Base-by-base conservation (phyloP, 2,888 invertebrate species). In the Drosophila austrosaltans region DNA sequence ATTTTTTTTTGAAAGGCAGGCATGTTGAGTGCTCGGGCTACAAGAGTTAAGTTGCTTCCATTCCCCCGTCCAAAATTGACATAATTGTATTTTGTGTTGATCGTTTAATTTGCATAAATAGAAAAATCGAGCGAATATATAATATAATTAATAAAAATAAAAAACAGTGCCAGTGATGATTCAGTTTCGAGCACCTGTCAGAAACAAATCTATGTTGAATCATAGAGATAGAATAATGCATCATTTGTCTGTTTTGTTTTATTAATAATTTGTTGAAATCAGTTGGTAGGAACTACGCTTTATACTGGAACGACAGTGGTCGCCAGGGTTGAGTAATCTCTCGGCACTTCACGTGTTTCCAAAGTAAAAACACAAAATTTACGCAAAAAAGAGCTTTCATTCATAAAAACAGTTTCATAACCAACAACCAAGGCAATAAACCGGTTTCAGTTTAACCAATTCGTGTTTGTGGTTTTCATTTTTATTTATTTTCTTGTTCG, bases 391-490 rank as follows among this genome's bases (percentile, higher is more conserved):
- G 48, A 48, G 25, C 20, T 73, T 87, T 72, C 83, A 83, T 83
- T 83, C 83, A 83, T 83, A 82, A 81, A 80, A 74, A 69, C 64
- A 70, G 79, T 83, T 87, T 87, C 82, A 79, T 74, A 87, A 83
- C 72, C 75, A 44, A 74, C 67, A 67, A 68, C 66, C 57, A 66
- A 76, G 48, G 10, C 66, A 63, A 65, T 16, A 53, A 82, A 83
- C 83, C 76, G 77, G 83, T 82, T 76, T 87, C 77, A 75, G 87
- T 82, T 76, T 36, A 54, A 53, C 42, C 61, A 74, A 54, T 57
- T 58, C 42, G 22, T 28, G 12, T 70, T 53, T 70, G 48, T 70
- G 53, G 36, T 58, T 61, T 48, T 48, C 25, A 48, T 48, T 48
- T 48, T 48, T 48, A 48, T 48, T 25, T 48, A 48, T 48, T 48